A percentile compares a stretch with the other conserved stretches of the same genome.
These are phyloP conservation scores for Rhynchopsitta pachyrhyncha DNA, from an alignment of 2,113 vertebrate species.

Conservation along the genomic window DNA sequence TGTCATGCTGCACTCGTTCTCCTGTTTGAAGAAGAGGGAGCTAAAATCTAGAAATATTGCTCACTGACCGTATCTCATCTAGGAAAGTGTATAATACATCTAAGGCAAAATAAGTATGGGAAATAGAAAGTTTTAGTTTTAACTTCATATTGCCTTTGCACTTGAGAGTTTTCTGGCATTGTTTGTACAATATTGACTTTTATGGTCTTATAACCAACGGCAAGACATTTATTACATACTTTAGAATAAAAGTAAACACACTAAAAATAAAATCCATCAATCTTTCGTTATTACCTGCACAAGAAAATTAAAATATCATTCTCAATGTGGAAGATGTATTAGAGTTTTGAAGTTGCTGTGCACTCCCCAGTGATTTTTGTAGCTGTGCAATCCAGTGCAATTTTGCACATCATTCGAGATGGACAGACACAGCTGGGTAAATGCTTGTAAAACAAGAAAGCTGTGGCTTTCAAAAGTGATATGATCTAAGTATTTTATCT, in stretches of 20 bases:
- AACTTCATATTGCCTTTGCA: constrained; percentile 6
- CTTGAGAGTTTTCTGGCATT: constrained; percentile 23
- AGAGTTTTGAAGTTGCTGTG: constrained; percentile 16
- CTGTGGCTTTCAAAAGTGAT: background rate
- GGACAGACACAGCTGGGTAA: background rate
- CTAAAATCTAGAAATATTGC: background rate
- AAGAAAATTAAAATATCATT: constrained; percentile 75
- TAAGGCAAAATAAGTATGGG: background rate
- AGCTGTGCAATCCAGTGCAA: background rate
- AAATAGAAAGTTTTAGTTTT: constrained; percentile 1
- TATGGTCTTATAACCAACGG: constrained; percentile 38
- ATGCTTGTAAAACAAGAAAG: constrained; percentile 33
- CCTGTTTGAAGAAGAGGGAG: background rate
- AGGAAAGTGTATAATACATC: background rate
- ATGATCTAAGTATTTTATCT: background rate
- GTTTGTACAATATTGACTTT: constrained; percentile 63
- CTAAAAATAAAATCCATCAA: constrained; percentile 70
- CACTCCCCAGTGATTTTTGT: constrained; percentile 38
- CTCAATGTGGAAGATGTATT: constrained; percentile 36
- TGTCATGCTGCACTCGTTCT: background rate
- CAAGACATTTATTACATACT: constrained; percentile 64
- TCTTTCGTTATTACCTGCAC: constrained; percentile 69
- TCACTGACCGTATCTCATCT: background rate
- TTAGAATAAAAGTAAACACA: constrained; percentile 63
- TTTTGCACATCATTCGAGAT: constrained; percentile 16